These are phyloP conservation scores for Nymphalis urticae DNA, from an alignment of 2,888 invertebrate species.

Conservation along the genomic window DNA sequence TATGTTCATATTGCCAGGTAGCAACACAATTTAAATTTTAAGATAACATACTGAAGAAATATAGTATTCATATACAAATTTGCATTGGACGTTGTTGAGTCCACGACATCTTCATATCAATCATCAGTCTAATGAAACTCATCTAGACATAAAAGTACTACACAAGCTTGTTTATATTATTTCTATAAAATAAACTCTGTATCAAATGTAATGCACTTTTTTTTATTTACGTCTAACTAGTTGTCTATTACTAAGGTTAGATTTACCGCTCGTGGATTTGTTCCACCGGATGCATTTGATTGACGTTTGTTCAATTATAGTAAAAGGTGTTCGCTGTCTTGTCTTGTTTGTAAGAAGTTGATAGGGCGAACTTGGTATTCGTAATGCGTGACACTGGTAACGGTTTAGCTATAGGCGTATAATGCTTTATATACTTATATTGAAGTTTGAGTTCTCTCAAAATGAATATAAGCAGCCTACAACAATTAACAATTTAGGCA, in stretches of 20 bases:
- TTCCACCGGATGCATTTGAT: conserved; percentile 71
- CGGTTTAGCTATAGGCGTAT: background rate
- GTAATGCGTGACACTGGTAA: background rate
- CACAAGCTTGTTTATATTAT: background rate
- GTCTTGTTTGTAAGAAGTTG: conserved; percentile 13
- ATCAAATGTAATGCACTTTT: background rate
- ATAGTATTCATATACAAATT: too few species aligned
- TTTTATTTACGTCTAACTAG: conserved; percentile 16
- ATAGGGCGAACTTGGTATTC: background rate
- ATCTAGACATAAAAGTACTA: too few species aligned
- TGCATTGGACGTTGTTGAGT: too few species aligned
- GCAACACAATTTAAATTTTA: too few species aligned
- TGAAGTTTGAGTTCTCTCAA: too few species aligned
- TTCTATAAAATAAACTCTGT: background rate
- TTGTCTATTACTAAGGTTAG: conserved; percentile 36
- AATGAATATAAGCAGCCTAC: background rate
- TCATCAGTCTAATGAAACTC: too few species aligned
- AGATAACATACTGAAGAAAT: too few species aligned
- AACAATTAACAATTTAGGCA: background rate
- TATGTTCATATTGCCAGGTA: too few species aligned
- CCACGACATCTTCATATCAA: too few species aligned
- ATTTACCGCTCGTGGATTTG: conserved; percentile 49
- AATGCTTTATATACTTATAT: background rate
- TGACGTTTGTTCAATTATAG: conserved; percentile 69
- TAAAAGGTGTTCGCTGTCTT: conserved; percentile 37